These are phyloP conservation scores for Halcyon leucocephala DNA, from an alignment of 2,797 vertebrate species.

Conservation along the genomic window DNA sequence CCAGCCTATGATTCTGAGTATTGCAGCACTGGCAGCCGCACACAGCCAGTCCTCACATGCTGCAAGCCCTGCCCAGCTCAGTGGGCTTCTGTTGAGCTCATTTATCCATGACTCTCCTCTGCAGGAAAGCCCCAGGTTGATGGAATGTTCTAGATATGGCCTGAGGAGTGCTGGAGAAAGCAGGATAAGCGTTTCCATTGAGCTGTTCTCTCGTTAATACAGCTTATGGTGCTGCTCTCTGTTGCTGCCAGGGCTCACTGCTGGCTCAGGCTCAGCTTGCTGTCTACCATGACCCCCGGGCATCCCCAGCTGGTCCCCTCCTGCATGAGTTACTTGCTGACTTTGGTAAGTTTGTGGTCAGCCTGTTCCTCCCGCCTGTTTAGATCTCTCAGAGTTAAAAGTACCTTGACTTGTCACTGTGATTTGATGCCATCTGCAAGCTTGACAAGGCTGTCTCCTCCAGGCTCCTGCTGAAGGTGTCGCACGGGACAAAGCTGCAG, in stretches of 20 bases:
- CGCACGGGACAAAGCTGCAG: background rate
- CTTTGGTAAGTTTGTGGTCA: background rate
- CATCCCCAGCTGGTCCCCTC: background rate
- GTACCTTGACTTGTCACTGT: background rate
- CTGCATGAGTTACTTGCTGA: no score
- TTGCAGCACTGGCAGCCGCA: fast-evolving
- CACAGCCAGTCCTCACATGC: fast-evolving
- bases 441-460: background rate
- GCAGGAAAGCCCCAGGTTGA: no score
- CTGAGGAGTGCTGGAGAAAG: background rate
- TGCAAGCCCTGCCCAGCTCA: background rate
- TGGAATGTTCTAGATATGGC: background rate
- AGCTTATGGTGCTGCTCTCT: no score
- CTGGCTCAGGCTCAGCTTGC: background rate
- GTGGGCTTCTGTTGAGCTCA: no score
- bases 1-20: no score
- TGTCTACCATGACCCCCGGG: background rate
- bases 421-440: background rate
- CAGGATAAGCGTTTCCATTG: background rate
- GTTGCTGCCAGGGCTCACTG: no score
- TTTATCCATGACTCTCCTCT: background rate
- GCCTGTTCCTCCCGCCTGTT: background rate
- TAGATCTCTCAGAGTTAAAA: background rate
- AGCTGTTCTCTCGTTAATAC: background rate
- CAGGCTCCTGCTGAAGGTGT: background rate